Evolutionary conservation across 2,113 vertebrate species (phyloP), one percentile per base, ranked within the genome.

Genomic region (Leiothrix lutea): DNA sequence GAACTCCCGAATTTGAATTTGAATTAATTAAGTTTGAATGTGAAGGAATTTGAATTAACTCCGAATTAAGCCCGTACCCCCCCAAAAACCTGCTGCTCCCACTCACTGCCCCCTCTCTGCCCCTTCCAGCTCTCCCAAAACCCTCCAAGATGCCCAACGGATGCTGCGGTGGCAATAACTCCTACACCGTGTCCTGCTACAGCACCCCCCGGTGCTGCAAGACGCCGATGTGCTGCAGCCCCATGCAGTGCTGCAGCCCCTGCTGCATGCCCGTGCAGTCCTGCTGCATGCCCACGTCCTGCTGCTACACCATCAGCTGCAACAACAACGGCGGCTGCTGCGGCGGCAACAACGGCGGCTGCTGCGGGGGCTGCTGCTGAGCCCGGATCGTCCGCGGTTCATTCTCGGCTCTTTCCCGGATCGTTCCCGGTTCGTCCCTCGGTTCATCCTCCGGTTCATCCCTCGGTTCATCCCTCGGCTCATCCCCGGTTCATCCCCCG

Each of bases 221-320:
- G 91, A 50, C 0, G 0, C 62, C 71, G 0, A 12, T 29, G 53
- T 88, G 56, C 85, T 95, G 85, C 88, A 6, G 61, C 2, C 80
- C 90, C 73, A 33, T 15, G 57, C 94, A 95, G 81, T 80, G 19
- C 89, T 95, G 92, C 92, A 69, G 1, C 47, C 94, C 94, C 66
- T 22, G 31, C 42, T 24, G 81, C 80, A 24, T 71, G 87, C 95
- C 95, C 80, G 0, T 74, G 86, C 89, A 86, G 73, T 3, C 31
- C 50, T 94, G 71, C 94, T 93, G 91, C 85, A 74, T 83, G 88
- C 95, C 95, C 85, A 13, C 3, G 14, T 5, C 57, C 57, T 60
- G 57, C 57, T 60, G 62, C 2, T 95, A 91, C 87, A 72, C 72
- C 92, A 4, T 91, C 4, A 42, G 31, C 20, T 44, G 5, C 24